Evolutionary conservation across 1,140 invertebrate species (phyloP).

Genomic region (Chelonus insularis): DNA sequence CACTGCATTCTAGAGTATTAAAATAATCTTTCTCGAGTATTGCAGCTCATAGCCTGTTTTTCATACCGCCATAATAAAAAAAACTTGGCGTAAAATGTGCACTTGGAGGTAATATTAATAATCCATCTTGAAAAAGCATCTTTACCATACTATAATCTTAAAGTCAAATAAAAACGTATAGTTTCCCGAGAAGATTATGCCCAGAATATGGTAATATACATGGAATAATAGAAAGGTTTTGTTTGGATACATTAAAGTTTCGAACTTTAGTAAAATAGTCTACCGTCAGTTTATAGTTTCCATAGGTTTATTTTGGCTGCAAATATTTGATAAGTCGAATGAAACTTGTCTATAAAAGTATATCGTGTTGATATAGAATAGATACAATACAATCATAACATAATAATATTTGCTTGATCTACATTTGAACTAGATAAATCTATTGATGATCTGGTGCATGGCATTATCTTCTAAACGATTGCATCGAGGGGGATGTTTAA

Average conservation of each 20-base stretch:
- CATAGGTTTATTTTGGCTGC: slow-evolving; percentile 19
- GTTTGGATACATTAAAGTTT: background rate
- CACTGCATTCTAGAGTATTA: no score
- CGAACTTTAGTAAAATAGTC: background rate
- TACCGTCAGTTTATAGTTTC: background rate
- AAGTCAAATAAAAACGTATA: no score
- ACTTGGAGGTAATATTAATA: no score
- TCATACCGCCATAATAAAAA: no score
- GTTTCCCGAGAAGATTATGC: no score
- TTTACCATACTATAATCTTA: no score
- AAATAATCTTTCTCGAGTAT: no score
- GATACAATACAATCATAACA: background rate
- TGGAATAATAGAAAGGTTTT: background rate
- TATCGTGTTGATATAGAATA: background rate
- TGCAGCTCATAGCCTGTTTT: no score
- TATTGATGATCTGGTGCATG: slow-evolving; percentile 8
- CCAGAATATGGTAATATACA: background rate
- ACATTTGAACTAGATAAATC: background rate
- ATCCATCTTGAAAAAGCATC: no score
- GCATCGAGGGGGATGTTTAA: background rate
- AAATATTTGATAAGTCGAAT: slow-evolving; percentile 26
- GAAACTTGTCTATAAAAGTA: slow-evolving; percentile 10
- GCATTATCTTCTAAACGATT: slow-evolving; percentile 9
- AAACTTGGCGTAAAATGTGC: no score
- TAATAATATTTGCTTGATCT: background rate